These are phyloP conservation scores for Megalopta genalis DNA, from an alignment of 1,140 invertebrate species.

Conservation along the genomic window DNA sequence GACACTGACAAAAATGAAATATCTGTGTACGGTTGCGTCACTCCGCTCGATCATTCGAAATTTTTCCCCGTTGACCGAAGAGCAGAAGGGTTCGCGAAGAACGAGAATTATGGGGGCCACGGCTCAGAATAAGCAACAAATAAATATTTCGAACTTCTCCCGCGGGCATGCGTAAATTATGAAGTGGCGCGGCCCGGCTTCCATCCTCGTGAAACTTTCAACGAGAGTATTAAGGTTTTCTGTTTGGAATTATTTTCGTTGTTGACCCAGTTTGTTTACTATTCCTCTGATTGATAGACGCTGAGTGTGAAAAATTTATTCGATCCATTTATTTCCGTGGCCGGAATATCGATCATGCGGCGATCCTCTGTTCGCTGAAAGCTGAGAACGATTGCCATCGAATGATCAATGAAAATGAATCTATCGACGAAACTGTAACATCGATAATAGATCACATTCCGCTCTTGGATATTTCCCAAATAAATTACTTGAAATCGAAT, in stretches of 20 bases:
- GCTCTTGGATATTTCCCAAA: no score
- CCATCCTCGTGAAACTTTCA: conserved; percentile 16
- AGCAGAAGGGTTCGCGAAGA: not conserved
- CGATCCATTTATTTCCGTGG: not conserved
- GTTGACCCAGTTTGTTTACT: conserved; percentile 20
- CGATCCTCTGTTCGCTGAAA: no score
- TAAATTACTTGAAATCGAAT: no score
- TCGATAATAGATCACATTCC: no score
- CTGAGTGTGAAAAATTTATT: conserved; percentile 26
- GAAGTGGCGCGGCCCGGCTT: not conserved
- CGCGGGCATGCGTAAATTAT: conserved; percentile 9
- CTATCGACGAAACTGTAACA: no score
- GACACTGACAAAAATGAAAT: not conserved
- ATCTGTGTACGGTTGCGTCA: not conserved
- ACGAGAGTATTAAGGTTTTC: conserved; percentile 11
- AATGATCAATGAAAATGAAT: no score
- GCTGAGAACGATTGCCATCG: no score
- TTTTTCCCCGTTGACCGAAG: not conserved
- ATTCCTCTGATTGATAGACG: not conserved
- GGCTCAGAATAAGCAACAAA: not conserved
- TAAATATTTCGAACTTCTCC: not conserved
- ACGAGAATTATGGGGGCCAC: not conserved
- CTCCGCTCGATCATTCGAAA: not conserved
- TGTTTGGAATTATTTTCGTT: conserved; percentile 4
- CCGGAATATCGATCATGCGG: not conserved